These are phyloP conservation scores for Picus viridis DNA, from an alignment of 2,797 vertebrate species.

Conservation along the genomic window DNA sequence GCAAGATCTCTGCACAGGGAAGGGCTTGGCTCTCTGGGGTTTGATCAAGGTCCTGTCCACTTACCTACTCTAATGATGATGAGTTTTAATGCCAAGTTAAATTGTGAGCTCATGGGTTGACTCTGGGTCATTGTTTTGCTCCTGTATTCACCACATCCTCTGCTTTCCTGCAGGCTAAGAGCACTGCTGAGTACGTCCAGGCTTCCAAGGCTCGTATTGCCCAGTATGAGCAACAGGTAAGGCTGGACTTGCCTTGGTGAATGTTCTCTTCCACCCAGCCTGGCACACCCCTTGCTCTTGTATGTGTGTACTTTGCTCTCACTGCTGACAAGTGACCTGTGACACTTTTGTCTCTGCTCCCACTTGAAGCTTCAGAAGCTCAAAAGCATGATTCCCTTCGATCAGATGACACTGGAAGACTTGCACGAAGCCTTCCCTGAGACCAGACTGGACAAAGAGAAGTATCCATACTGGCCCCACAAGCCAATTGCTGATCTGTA, in stretches of 20 bases:
- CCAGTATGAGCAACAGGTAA: slow-evolving; percentile 82
- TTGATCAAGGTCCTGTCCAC: not conserved
- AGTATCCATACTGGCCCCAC: slow-evolving; percentile 93
- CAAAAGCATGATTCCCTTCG: slow-evolving; percentile 89
- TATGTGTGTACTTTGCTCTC: not conserved
- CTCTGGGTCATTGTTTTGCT: not conserved
- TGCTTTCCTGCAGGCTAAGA: slow-evolving; percentile 75
- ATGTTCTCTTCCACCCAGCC: not conserved
- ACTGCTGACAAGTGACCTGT: not conserved
- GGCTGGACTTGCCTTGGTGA: not conserved
- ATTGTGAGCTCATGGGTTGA: not conserved
- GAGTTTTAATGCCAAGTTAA: not conserved
- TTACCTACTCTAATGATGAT: not conserved
- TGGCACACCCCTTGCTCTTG: not conserved
- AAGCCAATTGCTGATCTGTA: slow-evolving; percentile 88
- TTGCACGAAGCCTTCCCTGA: slow-evolving; percentile 86
- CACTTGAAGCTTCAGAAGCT: slow-evolving; percentile 80
- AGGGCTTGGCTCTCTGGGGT: not conserved
- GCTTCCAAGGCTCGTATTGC: slow-evolving; percentile 86
- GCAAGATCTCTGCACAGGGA: not conserved
- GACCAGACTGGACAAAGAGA: slow-evolving; percentile 89
- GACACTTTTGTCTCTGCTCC: not conserved
- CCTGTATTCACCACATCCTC: rapidly evolving
- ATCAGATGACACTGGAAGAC: slow-evolving; percentile 90
- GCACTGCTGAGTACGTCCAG: slow-evolving; percentile 78